These are phyloP conservation scores for Actinemys pallida DNA, from an alignment of 2,113 vertebrate species.

Conservation along the genomic window DNA sequence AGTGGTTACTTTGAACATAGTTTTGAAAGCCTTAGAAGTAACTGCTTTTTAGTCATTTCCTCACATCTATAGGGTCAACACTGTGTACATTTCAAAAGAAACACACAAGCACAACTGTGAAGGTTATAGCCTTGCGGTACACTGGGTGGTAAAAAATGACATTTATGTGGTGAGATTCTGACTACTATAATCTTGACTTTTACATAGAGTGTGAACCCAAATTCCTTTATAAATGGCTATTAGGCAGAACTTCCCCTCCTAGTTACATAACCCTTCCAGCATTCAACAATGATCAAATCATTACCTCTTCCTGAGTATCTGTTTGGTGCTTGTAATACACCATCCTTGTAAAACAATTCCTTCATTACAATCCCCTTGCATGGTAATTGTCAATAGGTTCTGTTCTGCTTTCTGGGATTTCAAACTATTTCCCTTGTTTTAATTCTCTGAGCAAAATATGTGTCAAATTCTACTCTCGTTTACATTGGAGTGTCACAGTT, in stretches of 20 bases:
- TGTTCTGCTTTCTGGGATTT: conserved; percentile 19
- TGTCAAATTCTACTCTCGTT: not conserved
- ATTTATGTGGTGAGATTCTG: not conserved
- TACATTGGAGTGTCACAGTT: not conserved
- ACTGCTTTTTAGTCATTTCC: conserved; percentile 37
- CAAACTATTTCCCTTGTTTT: not conserved
- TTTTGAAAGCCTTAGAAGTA: conserved; percentile 57
- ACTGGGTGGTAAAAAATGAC: conserved; percentile 46
- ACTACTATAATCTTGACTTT: conserved; percentile 4
- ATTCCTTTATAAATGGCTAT: not conserved
- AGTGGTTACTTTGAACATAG: conserved; percentile 54
- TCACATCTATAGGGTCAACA: conserved; percentile 31
- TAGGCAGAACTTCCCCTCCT: not conserved
- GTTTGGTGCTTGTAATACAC: not conserved
- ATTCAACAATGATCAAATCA: not conserved
- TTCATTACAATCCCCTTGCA: not conserved
- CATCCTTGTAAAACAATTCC: not conserved
- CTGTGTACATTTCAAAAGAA: conserved; percentile 38
- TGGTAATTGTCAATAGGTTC: fast-evolving
- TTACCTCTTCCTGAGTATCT: not conserved
- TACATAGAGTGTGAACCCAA: not conserved
- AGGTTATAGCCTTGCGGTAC: conserved; percentile 8
- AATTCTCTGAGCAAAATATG: not conserved
- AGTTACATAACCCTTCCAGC: not conserved
- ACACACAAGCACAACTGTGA: not conserved